Evolutionary conservation across 2,113 vertebrate genomes (phyloP).

Genomic region (Alethe castanea): DNA sequence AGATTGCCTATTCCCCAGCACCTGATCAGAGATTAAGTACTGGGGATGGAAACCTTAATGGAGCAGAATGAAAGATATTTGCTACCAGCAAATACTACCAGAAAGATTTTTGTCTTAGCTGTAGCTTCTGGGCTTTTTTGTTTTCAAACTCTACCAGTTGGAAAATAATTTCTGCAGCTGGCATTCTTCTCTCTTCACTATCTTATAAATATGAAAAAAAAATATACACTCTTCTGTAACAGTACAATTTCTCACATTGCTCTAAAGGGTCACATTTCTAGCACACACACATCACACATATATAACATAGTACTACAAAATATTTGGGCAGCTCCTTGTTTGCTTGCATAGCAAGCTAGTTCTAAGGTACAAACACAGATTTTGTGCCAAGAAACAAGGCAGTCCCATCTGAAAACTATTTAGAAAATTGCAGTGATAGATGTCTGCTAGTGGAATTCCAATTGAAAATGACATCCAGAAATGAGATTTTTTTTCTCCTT

Average conservation of each 20-base stretch:
- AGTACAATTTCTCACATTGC: background rate
- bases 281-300: background rate
- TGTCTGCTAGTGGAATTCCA: background rate
- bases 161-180: background rate
- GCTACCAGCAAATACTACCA: background rate
- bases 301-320: background rate
- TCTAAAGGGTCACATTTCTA: background rate
- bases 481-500: background rate
- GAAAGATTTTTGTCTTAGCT: background rate
- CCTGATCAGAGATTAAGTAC: background rate
- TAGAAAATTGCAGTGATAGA: background rate
- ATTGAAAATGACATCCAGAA: background rate
- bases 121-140: background rate
- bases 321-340: background rate
- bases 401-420: background rate
- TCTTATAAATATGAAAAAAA: background rate
- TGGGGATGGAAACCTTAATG: background rate
- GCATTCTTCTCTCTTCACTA: background rate
- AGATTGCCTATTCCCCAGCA: background rate
- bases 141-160: background rate
- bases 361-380: background rate
- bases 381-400: background rate
- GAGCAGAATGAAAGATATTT: background rate
- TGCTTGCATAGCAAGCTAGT: background rate
- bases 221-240: background rate